Evolutionary conservation across 1,140 invertebrate genomes (phyloP), one percentile per base, ranked within the genome.

Genomic region (Anastatus disparis): DNA sequence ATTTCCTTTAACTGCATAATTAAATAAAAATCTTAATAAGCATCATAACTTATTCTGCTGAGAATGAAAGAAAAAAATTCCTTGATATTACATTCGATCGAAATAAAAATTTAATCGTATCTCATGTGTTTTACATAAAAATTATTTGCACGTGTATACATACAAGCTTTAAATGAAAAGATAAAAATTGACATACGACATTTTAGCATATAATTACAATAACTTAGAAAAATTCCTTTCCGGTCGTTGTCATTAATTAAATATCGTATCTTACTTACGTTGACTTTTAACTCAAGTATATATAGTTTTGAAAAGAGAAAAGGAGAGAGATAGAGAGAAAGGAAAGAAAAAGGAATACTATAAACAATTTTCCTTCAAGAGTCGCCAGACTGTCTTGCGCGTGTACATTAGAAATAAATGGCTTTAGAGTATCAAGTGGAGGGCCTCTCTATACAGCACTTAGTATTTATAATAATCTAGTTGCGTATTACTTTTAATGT

Each of bases 171-270:
- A 15, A 29, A 26, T n/a, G 9, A 52, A 35, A 8, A 55, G 35
- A 55, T 31, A 55, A 8, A 3, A 17, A n/a, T n/a, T n/a, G n/a
- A n/a, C n/a, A n/a, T 29, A 3, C 24, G 8, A n/a, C 27, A 35
- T 56, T 67, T 67, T 46, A 67, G 64, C 53, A 68, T 68, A 48
- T 59, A 59, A 68, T 68, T 68, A 68, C 22, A 29, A 59, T 59
- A 68, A 24, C 42, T 27, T 12, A n/a, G 42, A 26, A 59, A 59
- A 67, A 59, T 59, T 59, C 42, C 55, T 68, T 59, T 58, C 29
- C 55, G 64, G 64, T 67, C 55, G 44, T 59, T 68, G 65, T 68
- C 65, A 50, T 50, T 27, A 20, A 48, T 56, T 26, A 46, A 26
- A n/a, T n/a, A n/a, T n/a, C n/a, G n/a, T n/a, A n/a, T n/a, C n/a